phyloP scores from a whole-genome alignment of 2,888 invertebrate species.

The Heliconius sara region DNA sequence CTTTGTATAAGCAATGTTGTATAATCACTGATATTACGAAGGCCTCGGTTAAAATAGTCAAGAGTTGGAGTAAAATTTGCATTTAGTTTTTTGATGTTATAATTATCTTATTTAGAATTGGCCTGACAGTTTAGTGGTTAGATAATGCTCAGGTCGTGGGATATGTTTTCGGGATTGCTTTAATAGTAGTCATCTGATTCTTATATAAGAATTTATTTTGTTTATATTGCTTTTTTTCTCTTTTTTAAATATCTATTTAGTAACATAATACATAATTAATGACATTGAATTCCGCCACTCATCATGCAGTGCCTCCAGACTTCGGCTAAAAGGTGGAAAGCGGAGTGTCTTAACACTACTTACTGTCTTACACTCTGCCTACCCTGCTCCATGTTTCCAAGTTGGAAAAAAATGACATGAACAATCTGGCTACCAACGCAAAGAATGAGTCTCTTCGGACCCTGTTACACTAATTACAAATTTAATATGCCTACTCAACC shows the following conservation, averaged over 20 bases:
- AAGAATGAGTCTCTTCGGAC: slow-evolving; percentile 53
- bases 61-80: slow-evolving; percentile 27
- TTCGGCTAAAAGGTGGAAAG: too few relatives aligned
- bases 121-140: background rate
- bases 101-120: background rate
- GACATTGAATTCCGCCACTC: too few relatives aligned
- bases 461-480: slow-evolving; percentile 67
- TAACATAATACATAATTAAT: too few relatives aligned
- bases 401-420: slow-evolving; percentile 25
- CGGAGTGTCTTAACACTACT: too few relatives aligned
- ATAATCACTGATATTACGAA: slow-evolving; percentile 52
- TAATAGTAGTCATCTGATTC: background rate
- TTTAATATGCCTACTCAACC: slow-evolving; percentile 66
- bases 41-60: slow-evolving; percentile 44
- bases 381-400: too few relatives aligned
- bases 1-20: slow-evolving; percentile 35
- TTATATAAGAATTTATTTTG: too few relatives aligned
- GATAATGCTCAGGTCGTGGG: slow-evolving; percentile 3
- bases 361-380: too few relatives aligned
- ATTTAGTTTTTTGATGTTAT: background rate
- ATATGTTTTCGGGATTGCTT: background rate
- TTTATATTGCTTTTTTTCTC: too few relatives aligned
- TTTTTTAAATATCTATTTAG: too few relatives aligned
- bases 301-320: too few relatives aligned
- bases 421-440: slow-evolving; percentile 41